Base-by-base conservation (phyloP, 2,113 vertebrate species). In the Elephantulus edwardii region DNA sequence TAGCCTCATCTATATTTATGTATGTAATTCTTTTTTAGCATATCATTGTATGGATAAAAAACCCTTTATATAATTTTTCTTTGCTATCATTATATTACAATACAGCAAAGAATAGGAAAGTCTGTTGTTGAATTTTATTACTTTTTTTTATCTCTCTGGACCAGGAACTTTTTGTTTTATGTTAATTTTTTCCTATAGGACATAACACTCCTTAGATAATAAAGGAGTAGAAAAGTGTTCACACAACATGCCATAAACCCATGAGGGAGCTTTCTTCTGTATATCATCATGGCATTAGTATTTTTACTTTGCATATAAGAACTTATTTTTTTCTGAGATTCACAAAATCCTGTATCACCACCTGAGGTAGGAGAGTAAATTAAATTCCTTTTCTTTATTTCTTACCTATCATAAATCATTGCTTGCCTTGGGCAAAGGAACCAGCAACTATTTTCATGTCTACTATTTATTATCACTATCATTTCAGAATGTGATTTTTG, bases 401-500 rank as follows among this genome's bases (percentile, higher is more conserved):
- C 50, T 92, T 52, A 62, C 35, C 76, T 38, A 40, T 84, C 42
- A 35, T 95, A 81, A 90, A 80, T 95, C 52, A 82, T 75, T 62
- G 48, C 46, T 90, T 90, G 89, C 82, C 64, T 13, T 89, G 81
- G 66, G 71, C 60, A 68, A 90, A 58, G 84, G 40, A 91, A 22
- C 60, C 30, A 82, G 22, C 72, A 91, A 81, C 88, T 90, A 14
- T 86, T 87, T 93, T 85, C 71, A 77, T 75, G 40, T 88, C 46
- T 87, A 8, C 72, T 91, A n/a, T 84, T 95, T 87, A 86, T 94
- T 91, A 80, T 93, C 64, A 46, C 78, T 79, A 62, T 83, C 80
- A 68, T 94, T 93, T 91, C 17, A 86, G 44, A 88, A 89, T 85
- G 38, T 70, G 28, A 48, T 62, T 94, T 95, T 91, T 92, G 89